A percentile compares a stretch with the other conserved stretches of the same genome.
These are phyloP conservation scores for Toxostoma redivivum DNA, from an alignment of 2,113 vertebrate genomes.

Conservation along the genomic window DNA sequence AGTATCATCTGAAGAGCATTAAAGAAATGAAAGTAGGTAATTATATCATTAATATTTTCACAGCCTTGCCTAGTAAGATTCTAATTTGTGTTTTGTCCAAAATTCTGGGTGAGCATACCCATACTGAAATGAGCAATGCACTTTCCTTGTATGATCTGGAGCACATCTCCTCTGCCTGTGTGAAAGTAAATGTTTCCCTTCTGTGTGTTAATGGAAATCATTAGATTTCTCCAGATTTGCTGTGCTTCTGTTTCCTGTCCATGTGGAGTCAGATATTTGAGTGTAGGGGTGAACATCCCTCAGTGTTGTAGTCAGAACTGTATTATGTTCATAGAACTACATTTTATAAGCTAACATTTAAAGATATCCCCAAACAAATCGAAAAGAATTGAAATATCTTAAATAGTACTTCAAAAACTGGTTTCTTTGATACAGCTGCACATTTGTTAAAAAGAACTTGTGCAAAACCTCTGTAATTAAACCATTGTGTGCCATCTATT, in stretches of 20 bases:
- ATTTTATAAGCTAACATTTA: neutral
- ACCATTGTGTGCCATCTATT: neutral
- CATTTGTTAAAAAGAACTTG: neutral
- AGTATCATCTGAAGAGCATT: neutral
- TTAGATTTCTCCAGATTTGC: neutral
- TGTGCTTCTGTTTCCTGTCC: neutral
- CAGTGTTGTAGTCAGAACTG: neutral
- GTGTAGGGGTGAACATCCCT: neutral
- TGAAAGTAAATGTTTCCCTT: neutral
- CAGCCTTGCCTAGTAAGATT: neutral
- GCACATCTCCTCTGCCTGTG: neutral
- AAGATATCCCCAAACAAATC: neutral
- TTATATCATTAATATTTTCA: neutral
- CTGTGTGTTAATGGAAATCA: neutral
- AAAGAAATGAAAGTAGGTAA: neutral
- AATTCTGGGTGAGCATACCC: neutral
- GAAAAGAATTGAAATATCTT: neutral
- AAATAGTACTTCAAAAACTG: neutral
- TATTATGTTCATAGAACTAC: neutral
- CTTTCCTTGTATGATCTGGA: neutral
- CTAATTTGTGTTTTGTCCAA: neutral
- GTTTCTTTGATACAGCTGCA: neutral
- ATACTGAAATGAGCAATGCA: neutral
- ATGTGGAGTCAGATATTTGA: neutral
- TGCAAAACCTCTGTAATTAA: neutral